phyloP scores from a whole-genome alignment of 2,113 vertebrate species.

The Bothrops jararaca region DNA sequence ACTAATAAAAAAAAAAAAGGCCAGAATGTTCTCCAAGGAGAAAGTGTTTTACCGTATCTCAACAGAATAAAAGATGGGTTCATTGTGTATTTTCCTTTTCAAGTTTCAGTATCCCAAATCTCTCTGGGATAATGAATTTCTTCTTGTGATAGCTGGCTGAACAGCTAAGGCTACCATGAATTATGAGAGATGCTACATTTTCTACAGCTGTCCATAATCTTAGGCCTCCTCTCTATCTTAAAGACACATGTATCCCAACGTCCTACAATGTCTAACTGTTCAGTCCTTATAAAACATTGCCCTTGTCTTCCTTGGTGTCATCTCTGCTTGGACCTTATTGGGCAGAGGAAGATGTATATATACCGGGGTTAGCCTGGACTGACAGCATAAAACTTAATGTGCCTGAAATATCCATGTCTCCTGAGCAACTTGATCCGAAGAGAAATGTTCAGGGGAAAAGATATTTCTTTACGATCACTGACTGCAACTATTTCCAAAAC shows the following conservation, averaged over 20 bases:
- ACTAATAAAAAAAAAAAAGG: background rate
- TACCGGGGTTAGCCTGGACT: background rate
- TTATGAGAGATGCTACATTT: background rate
- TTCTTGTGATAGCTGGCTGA: background rate
- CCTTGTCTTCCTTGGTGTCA: background rate
- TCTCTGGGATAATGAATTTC: conserved; percentile 2
- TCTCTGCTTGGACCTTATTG: background rate
- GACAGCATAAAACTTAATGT: background rate
- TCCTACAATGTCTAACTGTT: background rate
- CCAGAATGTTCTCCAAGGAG: conserved; percentile 11
- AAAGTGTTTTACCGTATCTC: conserved; percentile 22
- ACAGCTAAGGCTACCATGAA: background rate
- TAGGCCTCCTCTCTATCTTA: conserved; percentile 7
- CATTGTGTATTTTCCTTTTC: conserved; percentile 5
- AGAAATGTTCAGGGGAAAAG: background rate
- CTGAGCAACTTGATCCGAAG: background rate
- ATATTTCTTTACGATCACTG: background rate
- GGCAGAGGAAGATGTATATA: background rate
- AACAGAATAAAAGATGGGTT: conserved; percentile 6
- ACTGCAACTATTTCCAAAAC: background rate
- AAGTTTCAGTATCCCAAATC: conserved; percentile 11
- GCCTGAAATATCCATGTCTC: background rate
- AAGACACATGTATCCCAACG: background rate
- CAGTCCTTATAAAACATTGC: background rate
- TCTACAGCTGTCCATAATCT: background rate